Conservation (phyloP, 2,888 invertebrate genomes). For the Emmelina monodactyla region DNA sequence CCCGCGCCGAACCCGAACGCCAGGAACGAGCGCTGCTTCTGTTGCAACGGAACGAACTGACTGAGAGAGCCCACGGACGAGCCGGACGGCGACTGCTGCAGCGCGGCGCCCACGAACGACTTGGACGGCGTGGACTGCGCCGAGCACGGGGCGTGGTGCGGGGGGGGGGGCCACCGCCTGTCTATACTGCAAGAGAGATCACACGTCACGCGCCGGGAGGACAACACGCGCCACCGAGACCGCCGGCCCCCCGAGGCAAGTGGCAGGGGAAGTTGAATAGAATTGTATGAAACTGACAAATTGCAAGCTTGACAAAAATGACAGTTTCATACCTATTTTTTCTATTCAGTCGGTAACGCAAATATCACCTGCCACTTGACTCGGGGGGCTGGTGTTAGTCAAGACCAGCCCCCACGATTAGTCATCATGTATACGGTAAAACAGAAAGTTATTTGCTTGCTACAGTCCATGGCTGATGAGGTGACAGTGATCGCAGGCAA, state of each 20-base stretch:
- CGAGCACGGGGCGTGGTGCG: slow-evolving; percentile 52
- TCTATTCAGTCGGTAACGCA: too few relatives aligned
- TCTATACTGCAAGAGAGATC: slow-evolving; percentile 80
- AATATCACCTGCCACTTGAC: too few relatives aligned
- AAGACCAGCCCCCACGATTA: slow-evolving; percentile 56
- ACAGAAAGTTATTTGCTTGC: slow-evolving; percentile 54
- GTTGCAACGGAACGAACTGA: slow-evolving; percentile 78
- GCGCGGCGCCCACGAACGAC: slow-evolving; percentile 59
- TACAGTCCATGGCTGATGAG: slow-evolving; percentile 22
- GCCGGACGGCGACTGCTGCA: slow-evolving; percentile 55
- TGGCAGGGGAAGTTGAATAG: too few relatives aligned
- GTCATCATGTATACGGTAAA: slow-evolving; percentile 39
- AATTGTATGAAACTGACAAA: too few relatives aligned
- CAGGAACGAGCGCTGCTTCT: slow-evolving; percentile 98
- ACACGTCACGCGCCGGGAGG: too few relatives aligned
- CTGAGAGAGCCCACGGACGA: slow-evolving; percentile 57
- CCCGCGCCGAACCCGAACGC: slow-evolving; percentile 96
- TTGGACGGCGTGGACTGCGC: slow-evolving; percentile 72
- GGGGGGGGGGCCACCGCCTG: slow-evolving; percentile 74
- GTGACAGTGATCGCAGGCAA: slow-evolving; percentile 37
- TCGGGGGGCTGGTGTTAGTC: slow-evolving; percentile 40
- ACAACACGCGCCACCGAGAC: too few relatives aligned
- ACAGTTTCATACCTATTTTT: too few relatives aligned
- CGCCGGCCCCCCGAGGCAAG: too few relatives aligned
- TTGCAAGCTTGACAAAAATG: too few relatives aligned